Base-by-base conservation (phyloP, 2,888 invertebrate species). In the Rhodophaea formosa region DNA sequence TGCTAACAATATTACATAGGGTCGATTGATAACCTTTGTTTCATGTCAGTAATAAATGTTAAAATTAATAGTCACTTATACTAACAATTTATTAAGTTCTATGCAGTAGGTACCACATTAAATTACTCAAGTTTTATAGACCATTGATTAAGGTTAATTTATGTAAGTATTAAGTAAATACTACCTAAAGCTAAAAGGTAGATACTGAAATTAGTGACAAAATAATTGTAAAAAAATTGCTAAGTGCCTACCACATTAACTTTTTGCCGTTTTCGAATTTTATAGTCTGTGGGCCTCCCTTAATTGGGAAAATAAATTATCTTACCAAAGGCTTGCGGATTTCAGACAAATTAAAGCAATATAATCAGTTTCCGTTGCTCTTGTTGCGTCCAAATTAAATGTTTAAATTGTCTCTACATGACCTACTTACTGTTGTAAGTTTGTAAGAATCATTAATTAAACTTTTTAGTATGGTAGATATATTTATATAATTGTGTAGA, bases 341-440 rank as follows among this genome's bases (percentile, higher is more conserved):
- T 66, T 62, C 60, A 67, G 58, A 65, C 62, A 69, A 68, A 72
- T 69, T 60, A 65, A 66, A 57, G 62, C 60, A 61, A 65, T 76
- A 66, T 77, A 75, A 75, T 77, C 46, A 46, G 46, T 46, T 46
- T n/a, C 23, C 17, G 44, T 15, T 44, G 7, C 46, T 46, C 23
- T 46, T 69, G 67, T 72, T 75, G 71, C 69, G 69, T 64, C 64
- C 64, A 73, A 64, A 47, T 53, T 59, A 56, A 23, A 46, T n/a
- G 12, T 16, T 46, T 17, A 17, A n/a, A 39, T 6, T 39, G 12
- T 39, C 10, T 39, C 39, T 8, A 39, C 39, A 39, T 39, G 2
- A 12, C 39, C 12, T 39, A 39, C 39, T 39, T 39, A 39, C 8
- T 12, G 5, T 39, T 12, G 12, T 7, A 35, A 35, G 35, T 35